These are phyloP conservation scores for Megalops cyprinoides DNA, from an alignment of 2,797 vertebrate genomes.

Conservation along the genomic window DNA sequence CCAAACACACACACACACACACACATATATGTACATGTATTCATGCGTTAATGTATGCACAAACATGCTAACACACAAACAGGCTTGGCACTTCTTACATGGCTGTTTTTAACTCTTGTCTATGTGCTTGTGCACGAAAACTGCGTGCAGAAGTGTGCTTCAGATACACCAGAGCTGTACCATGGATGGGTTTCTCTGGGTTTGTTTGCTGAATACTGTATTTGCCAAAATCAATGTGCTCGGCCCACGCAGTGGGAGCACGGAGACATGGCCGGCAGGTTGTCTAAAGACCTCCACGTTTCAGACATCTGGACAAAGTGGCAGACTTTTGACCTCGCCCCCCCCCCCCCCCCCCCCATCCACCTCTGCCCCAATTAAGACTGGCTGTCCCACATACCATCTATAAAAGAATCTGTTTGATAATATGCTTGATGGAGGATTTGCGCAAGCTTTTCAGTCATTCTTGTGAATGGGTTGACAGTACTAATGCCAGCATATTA, in stretches of 20 bases:
- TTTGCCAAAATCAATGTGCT: slow-evolving; percentile 37
- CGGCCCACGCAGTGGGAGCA: slow-evolving; percentile 32
- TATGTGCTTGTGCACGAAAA: neutral
- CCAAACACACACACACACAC: neutral
- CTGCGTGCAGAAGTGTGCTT: neutral
- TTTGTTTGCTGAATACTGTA: slow-evolving; percentile 37
- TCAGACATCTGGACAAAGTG: slow-evolving; percentile 49
- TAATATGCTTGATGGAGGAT: too few relatives aligned
- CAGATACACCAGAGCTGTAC: slow-evolving; percentile 2
- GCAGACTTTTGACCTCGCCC: slow-evolving; percentile 38
- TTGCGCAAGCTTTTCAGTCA: too few relatives aligned
- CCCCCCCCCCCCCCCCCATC: slow-evolving; percentile 34
- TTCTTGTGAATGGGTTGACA: too few relatives aligned
- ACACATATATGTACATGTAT: neutral
- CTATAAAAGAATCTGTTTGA: too few relatives aligned
- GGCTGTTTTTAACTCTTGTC: neutral
- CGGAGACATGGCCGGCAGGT: slow-evolving; percentile 51
- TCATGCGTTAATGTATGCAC: neutral
- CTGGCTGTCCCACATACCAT: neutral
- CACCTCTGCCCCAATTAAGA: slow-evolving; percentile 10
- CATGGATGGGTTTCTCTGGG: neutral
- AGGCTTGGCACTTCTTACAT: neutral
- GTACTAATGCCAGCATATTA: too few relatives aligned
- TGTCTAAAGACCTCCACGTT: slow-evolving; percentile 45
- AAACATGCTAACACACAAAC: neutral